phyloP scores from a whole-genome alignment of 2,888 invertebrate genomes.

The Apamea sordens region DNA sequence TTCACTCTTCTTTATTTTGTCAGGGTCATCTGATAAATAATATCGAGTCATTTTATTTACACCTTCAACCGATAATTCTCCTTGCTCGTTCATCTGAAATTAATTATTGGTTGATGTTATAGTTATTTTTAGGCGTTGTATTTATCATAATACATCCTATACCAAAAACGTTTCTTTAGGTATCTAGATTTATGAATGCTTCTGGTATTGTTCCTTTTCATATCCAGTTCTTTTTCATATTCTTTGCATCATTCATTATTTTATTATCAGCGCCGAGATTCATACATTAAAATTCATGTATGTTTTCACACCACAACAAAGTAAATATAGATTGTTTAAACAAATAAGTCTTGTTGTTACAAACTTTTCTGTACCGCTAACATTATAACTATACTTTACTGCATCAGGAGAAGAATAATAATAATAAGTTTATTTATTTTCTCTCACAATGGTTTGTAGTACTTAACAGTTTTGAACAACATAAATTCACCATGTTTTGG shows the following conservation, averaged over 20 bases:
- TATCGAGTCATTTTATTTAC: constrained; percentile 75
- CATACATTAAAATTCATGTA: not conserved
- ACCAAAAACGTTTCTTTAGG: not conserved
- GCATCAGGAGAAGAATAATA: not conserved
- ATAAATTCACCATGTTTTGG: no score
- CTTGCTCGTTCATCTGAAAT: constrained; percentile 83
- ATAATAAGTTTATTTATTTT: no score
- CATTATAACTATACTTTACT: constrained; percentile 11
- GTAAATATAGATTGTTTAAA: not conserved
- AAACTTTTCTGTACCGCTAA: not conserved
- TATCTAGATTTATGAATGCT: not conserved
- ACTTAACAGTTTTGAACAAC: no score
- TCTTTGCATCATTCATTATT: not conserved
- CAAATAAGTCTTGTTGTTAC: not conserved
- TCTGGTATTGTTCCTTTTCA: not conserved
- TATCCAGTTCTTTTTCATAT: not conserved
- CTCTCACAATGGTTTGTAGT: no score
- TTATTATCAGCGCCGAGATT: not conserved
- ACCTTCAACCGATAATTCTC: constrained; percentile 80
- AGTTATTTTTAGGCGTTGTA: not conserved
- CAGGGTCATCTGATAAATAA: constrained; percentile 77
- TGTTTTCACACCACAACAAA: not conserved
- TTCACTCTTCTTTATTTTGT: constrained; percentile 75
- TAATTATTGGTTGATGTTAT: not conserved
- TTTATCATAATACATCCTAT: not conserved